Conservation (phyloP, 2,113 vertebrate genomes). For the Pelecanus crispus region DNA sequence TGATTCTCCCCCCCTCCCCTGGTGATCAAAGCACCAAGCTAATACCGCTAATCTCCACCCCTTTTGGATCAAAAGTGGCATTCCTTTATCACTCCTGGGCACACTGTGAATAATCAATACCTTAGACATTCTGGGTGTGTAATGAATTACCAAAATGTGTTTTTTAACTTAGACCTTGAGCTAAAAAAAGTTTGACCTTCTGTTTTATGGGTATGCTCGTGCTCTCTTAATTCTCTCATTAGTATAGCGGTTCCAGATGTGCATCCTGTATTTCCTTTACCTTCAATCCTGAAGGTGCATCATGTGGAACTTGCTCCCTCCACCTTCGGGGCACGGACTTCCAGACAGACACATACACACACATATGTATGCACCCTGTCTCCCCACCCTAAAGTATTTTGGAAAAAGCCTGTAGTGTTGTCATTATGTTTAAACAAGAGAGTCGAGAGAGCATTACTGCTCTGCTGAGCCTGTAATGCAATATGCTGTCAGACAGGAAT, state of each 20-base stretch:
- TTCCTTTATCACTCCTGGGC: not conserved
- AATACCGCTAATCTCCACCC: not conserved
- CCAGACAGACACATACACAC: not conserved
- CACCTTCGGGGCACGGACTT: not conserved
- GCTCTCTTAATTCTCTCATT: not conserved
- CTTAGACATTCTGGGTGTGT: not conserved
- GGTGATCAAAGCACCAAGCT: not conserved
- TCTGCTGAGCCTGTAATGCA: not conserved
- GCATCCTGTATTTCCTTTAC: not conserved
- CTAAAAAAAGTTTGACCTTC: not conserved
- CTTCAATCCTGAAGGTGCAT: not conserved
- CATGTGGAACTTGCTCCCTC: not conserved
- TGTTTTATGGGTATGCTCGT: not conserved
- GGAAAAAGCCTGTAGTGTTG: not conserved
- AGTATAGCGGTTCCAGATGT: constrained; percentile 11
- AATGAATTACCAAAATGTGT: not conserved
- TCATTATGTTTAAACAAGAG: not conserved
- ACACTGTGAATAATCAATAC: not conserved
- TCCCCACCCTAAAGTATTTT: not conserved
- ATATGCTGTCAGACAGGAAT: not conserved
- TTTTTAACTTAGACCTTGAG: not conserved
- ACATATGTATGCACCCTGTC: accelerated
- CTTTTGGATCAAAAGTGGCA: not conserved
- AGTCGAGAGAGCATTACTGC: not conserved
- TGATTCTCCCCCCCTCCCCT: not conserved